These are phyloP conservation scores for Parapristionchus giblindavisi DNA, from an alignment of 2,888 invertebrate genomes.

Conservation along the genomic window DNA sequence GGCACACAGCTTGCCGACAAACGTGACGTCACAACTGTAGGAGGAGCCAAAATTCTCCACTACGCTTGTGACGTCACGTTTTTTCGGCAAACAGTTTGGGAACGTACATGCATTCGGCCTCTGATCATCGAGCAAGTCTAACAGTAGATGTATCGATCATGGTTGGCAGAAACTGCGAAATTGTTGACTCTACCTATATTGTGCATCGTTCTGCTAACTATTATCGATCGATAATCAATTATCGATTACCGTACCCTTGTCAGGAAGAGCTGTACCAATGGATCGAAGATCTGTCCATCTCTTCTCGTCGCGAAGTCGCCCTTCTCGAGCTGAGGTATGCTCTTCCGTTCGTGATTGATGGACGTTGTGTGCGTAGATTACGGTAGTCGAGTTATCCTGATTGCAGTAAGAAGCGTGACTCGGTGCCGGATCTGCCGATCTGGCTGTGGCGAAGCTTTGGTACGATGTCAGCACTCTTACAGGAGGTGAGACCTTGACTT, in stretches of 20 bases:
- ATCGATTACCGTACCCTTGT: background rate
- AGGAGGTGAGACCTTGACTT: constrained; percentile 78
- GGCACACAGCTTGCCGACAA: too few relatives aligned
- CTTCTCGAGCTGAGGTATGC: constrained; percentile 87
- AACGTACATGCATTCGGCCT: too few relatives aligned
- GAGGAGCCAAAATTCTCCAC: too few relatives aligned
- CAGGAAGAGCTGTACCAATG: constrained; percentile 89
- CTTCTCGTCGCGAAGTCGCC: constrained; percentile 93
- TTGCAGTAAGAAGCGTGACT: constrained; percentile 83
- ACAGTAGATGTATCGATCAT: background rate
- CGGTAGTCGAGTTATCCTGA: background rate
- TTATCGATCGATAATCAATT: background rate
- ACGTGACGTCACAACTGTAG: too few relatives aligned
- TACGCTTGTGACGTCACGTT: too few relatives aligned
- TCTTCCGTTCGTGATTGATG: too few relatives aligned
- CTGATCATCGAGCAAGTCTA: background rate
- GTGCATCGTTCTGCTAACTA: background rate
- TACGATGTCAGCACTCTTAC: constrained; percentile 89
- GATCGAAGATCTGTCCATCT: constrained; percentile 90
- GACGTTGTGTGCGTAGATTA: background rate
- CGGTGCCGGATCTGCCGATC: constrained; percentile 94
- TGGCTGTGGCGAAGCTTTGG: constrained; percentile 99
- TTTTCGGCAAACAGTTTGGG: too few relatives aligned
- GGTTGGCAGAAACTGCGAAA: background rate
- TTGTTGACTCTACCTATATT: constrained; percentile 10